A percentile compares a stretch with the other conserved stretches of the same genome.
phyloP scores from a whole-genome alignment of 1,140 invertebrate genomes.

The Drosophila busckii region DNA sequence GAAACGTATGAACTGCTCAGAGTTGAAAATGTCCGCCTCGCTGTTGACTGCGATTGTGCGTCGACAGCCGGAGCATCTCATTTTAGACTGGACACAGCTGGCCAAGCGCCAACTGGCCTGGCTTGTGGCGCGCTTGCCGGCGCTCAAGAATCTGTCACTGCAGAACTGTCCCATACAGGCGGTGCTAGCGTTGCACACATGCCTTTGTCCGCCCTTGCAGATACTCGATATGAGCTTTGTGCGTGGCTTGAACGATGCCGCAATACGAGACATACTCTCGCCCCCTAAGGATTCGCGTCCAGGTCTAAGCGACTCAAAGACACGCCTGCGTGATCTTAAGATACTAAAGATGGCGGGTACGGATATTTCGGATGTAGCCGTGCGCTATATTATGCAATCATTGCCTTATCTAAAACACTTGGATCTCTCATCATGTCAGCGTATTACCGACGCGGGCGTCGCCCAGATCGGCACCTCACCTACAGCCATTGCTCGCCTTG shows the following conservation, averaged over 20 bases:
- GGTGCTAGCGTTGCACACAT: conserved; percentile 89
- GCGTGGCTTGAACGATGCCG: conserved; percentile 88
- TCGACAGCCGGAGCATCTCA: conserved; percentile 89
- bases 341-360: conserved; percentile 90
- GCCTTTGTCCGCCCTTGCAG: conserved; percentile 89
- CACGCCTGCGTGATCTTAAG: conserved; percentile 87
- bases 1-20: conserved; percentile 88
- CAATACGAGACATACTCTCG: conserved; percentile 89
- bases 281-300: conserved; percentile 91
- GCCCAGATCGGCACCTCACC: conserved; percentile 85
- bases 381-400: conserved; percentile 89
- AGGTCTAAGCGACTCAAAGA: conserved; percentile 89
- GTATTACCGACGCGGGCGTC: conserved; percentile 93
- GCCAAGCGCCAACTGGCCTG: conserved; percentile 92
- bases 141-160: conserved; percentile 88
- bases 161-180: conserved; percentile 89
- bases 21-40: conserved; percentile 84
- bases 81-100: conserved; percentile 91
- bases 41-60: conserved; percentile 91
- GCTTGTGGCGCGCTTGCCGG: conserved; percentile 90
- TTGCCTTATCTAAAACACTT: conserved; percentile 86
- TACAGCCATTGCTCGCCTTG: conserved; percentile 78
- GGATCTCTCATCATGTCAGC: conserved; percentile 90
- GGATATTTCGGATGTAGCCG: conserved; percentile 92
- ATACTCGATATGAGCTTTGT: conserved; percentile 90